Evolutionary conservation across 1,140 invertebrate genomes (phyloP), one percentile per base, ranked within the genome.

Genomic region (Zaprionus inermis): DNA sequence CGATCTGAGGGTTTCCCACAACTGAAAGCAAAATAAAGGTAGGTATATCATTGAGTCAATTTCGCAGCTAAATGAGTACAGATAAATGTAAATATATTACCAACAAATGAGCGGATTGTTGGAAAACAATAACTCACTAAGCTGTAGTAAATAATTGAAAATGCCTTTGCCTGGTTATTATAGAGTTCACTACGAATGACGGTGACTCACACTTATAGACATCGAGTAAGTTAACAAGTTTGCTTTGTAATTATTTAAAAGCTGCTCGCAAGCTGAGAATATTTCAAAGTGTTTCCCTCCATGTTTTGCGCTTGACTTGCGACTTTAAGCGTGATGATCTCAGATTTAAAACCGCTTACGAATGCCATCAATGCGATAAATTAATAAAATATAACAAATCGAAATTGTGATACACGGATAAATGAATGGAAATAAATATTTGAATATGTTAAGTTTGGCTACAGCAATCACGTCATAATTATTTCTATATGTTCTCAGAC

Each of bases 1-100:
- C 72, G 49, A 92, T 84, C 51, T 90, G 91, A 1, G 81, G 84
- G 34, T 81, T 79, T 56, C 88, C 91, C 49, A 59, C 66, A 46
- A 78, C 91, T 92, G 66, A 34, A 81, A 44, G 9, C 7, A n/a
- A 5, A 44, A 16, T 7, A 10, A 44, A 44, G 38, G 3, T n/a
- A n/a, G 38, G 2, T 0, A 9, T 16, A 9, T 41, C n/a, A 10
- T 44, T 44, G n/a, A 49, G 18, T 49, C 12, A 49, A 49, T 20
- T 18, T 46, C 9, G 7, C 9, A 28, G 3, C 24, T 28, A 5
- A 28, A 2, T 28, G 3, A 28, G 24, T 16, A 9, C 18, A 20
- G 44, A 11, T 10, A 11, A 18, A 18, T 46, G 44, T 46, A 46
- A 1, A 5, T 6, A 12, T 22, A 22, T 1, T 32, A 32, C 30